phyloP scores from a whole-genome alignment of 2,797 vertebrate species.

The Linurgus olivaceus region DNA sequence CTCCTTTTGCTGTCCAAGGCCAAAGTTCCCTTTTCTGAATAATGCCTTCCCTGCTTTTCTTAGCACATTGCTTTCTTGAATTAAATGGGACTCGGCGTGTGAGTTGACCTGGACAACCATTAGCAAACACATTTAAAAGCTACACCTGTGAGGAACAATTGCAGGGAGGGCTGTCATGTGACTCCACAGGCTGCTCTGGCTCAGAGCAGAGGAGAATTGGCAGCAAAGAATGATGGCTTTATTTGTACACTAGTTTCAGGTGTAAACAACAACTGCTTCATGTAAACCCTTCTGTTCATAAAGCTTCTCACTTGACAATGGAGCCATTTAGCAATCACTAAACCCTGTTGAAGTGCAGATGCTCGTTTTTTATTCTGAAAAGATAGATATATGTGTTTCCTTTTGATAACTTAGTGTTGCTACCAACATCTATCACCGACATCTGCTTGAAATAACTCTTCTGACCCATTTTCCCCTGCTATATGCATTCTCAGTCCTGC shows the following conservation, averaged over 20 bases:
- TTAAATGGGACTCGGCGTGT: background rate
- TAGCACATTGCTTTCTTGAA: background rate
- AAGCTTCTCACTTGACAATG: background rate
- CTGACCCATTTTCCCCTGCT: background rate
- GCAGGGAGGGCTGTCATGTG: background rate
- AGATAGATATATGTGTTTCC: background rate
- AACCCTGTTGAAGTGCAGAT: background rate
- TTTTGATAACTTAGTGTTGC: background rate
- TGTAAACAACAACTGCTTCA: conserved; percentile 20
- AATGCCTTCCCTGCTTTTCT: background rate
- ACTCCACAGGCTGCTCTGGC: background rate
- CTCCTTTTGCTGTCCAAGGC: background rate
- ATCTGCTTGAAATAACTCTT: conserved; percentile 9
- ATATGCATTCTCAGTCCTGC: background rate
- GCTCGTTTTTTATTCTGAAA: background rate
- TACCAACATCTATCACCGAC: background rate
- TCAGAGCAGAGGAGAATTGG: background rate
- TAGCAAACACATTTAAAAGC: background rate
- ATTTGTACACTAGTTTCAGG: conserved; percentile 19
- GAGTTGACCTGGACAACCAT: background rate
- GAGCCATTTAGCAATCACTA: background rate
- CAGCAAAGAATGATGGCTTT: conserved; percentile 1
- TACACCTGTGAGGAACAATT: background rate
- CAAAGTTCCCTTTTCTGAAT: background rate
- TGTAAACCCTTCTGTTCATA: conserved; percentile 15